Percentiles rank a stretch among this genome's conserved stretches.
These are phyloP conservation scores for Lepeophtheirus nordmannii DNA, from an alignment of 2,888 invertebrate species.

Conservation along the genomic window DNA sequence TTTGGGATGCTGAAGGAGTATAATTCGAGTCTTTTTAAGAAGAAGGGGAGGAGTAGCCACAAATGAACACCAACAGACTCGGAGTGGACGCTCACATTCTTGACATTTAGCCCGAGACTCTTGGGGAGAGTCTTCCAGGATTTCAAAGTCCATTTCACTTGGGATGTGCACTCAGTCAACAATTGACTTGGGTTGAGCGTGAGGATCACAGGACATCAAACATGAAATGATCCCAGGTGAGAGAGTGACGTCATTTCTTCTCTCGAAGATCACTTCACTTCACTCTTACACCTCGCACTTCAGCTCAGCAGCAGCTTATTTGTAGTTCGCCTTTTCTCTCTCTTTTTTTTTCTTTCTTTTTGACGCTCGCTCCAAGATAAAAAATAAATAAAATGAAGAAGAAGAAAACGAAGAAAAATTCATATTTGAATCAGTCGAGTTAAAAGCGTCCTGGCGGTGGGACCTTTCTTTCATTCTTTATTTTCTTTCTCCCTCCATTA, in stretches of 20 bases:
- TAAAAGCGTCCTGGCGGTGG: background rate
- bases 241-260: background rate
- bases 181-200: too few species aligned
- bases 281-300: background rate
- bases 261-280: background rate
- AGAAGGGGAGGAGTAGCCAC: background rate
- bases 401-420: background rate
- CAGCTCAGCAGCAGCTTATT: background rate
- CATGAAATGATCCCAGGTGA: too few species aligned
- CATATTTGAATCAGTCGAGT: constrained; percentile 2
- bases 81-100: constrained; percentile 7
- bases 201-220: too few species aligned
- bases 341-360: background rate
- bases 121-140: too few species aligned
- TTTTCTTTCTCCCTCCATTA: too few species aligned
- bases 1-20: constrained; percentile 21
- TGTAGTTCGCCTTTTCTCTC: background rate
- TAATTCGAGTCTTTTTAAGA: background rate
- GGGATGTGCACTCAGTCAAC: too few species aligned
- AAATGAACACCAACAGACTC: constrained; percentile 9
- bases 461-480: too few species aligned
- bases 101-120: background rate
- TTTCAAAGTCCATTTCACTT: too few species aligned
- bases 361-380: constrained; percentile 5
- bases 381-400: background rate